phyloP scores from a whole-genome alignment of 1,140 invertebrate species.

The Rhagoletis zephyria region DNA sequence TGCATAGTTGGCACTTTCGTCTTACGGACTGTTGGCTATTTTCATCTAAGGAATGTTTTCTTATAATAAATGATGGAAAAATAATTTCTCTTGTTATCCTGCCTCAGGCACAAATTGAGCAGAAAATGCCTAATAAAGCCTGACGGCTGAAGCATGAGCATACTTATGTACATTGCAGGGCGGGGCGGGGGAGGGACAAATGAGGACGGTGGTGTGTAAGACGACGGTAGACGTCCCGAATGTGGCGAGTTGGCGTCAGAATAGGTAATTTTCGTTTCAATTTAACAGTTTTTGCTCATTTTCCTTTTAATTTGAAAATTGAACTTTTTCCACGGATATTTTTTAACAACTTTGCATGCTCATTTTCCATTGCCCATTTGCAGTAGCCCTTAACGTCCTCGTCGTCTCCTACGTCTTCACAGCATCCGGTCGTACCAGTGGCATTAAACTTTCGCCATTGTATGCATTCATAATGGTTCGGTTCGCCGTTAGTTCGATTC shows the following conservation, averaged over 20 bases:
- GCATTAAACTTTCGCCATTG: constrained; percentile 50
- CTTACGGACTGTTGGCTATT: constrained; percentile 5
- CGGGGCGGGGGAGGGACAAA: background rate
- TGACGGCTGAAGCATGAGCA: constrained; percentile 60
- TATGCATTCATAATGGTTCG: constrained; percentile 35
- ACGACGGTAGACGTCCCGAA: background rate
- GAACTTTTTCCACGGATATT: constrained; percentile 27
- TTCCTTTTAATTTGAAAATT: constrained; percentile 56
- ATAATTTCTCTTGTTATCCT: constrained; percentile 73
- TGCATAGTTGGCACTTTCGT: background rate
- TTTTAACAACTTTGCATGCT: constrained; percentile 39
- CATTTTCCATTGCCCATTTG: background rate
- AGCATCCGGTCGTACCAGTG: constrained; percentile 25
- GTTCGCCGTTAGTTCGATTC: constrained; percentile 33
- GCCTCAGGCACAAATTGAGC: constrained; percentile 70
- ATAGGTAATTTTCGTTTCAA: constrained; percentile 73
- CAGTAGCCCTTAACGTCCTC: background rate
- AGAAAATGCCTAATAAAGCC: constrained; percentile 73
- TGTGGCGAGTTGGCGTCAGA: constrained; percentile 56
- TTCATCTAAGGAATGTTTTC: constrained; percentile 42
- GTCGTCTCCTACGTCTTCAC: background rate
- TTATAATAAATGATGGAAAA: constrained; percentile 62
- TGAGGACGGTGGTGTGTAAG: constrained; percentile 57
- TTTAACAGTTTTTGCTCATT: constrained; percentile 67
- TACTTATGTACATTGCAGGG: background rate